Percentiles rank a stretch among this genome's conserved stretches.
Evolutionary conservation across 1,140 invertebrate genomes (phyloP).

Genomic region (Leptonema lineaticorne): DNA sequence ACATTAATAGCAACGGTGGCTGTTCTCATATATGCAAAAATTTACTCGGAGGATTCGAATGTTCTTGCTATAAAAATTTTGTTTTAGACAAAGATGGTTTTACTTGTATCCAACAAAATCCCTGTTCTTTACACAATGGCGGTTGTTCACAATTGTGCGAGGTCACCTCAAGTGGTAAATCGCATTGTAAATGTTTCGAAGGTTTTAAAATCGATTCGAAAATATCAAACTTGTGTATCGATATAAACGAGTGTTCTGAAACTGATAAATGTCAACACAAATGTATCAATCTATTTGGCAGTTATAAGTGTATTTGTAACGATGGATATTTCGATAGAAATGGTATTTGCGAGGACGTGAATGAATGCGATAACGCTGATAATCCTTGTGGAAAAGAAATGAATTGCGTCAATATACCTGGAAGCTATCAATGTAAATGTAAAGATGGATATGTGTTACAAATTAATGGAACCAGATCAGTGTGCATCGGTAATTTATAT

Average conservation of each 20-base stretch:
- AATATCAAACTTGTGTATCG: slow-evolving; percentile 61
- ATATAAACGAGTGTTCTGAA: slow-evolving; percentile 65
- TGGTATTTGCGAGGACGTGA: slow-evolving; percentile 69
- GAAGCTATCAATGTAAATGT: slow-evolving; percentile 74
- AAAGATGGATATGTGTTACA: slow-evolving; percentile 68
- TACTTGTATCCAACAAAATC: slow-evolving; percentile 42
- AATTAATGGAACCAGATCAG: slow-evolving; percentile 41
- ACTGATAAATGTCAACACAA: slow-evolving; percentile 63
- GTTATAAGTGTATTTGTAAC: slow-evolving; percentile 58
- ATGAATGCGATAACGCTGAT: slow-evolving; percentile 74
- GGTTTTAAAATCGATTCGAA: slow-evolving; percentile 57
- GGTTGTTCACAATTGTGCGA: slow-evolving; percentile 57
- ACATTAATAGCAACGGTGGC: slow-evolving; percentile 51
- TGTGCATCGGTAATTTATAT: slow-evolving; percentile 43
- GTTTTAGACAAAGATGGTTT: neutral
- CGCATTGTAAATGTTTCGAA: slow-evolving; percentile 51
- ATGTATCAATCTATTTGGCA: slow-evolving; percentile 64
- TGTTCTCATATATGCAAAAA: slow-evolving; percentile 57
- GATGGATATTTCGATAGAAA: slow-evolving; percentile 28
- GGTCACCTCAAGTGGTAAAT: slow-evolving; percentile 48
- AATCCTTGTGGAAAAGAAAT: slow-evolving; percentile 69
- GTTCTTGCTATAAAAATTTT: slow-evolving; percentile 53
- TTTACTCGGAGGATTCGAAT: slow-evolving; percentile 50
- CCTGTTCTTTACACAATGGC: slow-evolving; percentile 58
- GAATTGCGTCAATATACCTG: slow-evolving; percentile 75